Base-by-base conservation (phyloP, 2,797 vertebrate species). In the Platyrinchus mystaceus region DNA sequence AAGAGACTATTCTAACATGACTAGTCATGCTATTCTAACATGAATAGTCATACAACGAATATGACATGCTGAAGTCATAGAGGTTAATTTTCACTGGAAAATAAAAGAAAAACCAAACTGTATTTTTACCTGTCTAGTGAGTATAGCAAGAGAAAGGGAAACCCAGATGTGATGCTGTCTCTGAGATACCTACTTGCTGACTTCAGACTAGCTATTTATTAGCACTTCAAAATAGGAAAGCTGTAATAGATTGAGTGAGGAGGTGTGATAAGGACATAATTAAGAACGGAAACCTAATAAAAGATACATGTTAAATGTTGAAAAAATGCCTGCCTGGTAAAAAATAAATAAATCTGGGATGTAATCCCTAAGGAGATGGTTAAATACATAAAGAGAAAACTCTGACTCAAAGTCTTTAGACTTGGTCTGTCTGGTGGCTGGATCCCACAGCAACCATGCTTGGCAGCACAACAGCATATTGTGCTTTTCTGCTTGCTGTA, bases 211-310 rank as follows among this genome's bases (percentile, higher is more conserved):
- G 26, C 22, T 81, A 28, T 22, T 80, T 84, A 34, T 41, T 86
- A 60, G 43, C 50, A 59, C 43, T 84, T 92, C 15, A 59, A 89
- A 81, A 58, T 47, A 46, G 85, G 49, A 89, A 90, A 62, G 11
- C 10, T 91, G 18, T n/a, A 78, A 81, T 64, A 92, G 58, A 58
- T n/a, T 53, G 56, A 63, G 37, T 39, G 23, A 52, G 49, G 30
- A 82, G 27, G n/a, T 84, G 63, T 50, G 39, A 83, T 69, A 75
- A 46, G 23, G 28, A 59, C 43, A 39, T 68, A 60, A 88, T 59
- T 74, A 85, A 68, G 58, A 85, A 62, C 0, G 1, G 56, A 89
- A 83, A 67, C n/a, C 12, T 71, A 60, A 58, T 81, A 60, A 53
- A 83, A 78, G 8, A 14, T 75, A 2, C 7, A 24, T 27, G 22